These are phyloP conservation scores for Volucella bombylans DNA, from an alignment of 2,888 invertebrate genomes.

Conservation along the genomic window DNA sequence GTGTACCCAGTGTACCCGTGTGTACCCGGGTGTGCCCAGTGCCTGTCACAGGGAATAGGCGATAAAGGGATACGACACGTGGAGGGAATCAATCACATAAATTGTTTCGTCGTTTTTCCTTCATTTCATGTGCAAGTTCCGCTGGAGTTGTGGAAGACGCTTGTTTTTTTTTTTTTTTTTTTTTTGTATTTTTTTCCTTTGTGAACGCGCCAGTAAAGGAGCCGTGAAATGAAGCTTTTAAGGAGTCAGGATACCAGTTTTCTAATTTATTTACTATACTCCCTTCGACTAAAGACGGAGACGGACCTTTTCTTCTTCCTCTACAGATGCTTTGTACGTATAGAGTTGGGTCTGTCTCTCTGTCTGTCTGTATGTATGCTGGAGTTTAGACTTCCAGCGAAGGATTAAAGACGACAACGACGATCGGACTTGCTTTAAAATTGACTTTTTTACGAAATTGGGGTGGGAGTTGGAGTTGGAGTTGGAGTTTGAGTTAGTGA, in stretches of 20 bases:
- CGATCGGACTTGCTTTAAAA: conserved; percentile 57
- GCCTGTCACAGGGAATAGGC: conserved; percentile 61
- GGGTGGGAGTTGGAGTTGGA: no score
- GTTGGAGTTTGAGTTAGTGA: no score
- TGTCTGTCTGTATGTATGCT: conserved; percentile 7
- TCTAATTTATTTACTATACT: conserved; percentile 72
- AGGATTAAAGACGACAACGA: conserved; percentile 59
- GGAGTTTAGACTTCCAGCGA: not conserved
- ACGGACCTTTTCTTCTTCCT: no score
- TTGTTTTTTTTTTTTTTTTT: no score
- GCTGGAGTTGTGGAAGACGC: not conserved
- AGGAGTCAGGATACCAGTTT: conserved; percentile 67
- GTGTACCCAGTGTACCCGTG: conserved; percentile 1
- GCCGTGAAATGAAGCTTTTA: conserved; percentile 74
- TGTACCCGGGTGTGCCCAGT: conserved; percentile 24
- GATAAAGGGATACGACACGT: conserved; percentile 70
- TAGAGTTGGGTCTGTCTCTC: not conserved
- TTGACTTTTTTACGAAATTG: conserved; percentile 17
- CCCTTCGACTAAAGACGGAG: conserved; percentile 8
- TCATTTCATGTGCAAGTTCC: conserved; percentile 1
- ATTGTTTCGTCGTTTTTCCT: conserved; percentile 72
- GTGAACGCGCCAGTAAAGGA: conserved; percentile 51
- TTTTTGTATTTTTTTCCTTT: not conserved
- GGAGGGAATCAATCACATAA: conserved; percentile 74
- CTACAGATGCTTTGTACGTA: no score